These are phyloP conservation scores for Pegoplata infirma DNA, from an alignment of 2,888 invertebrate genomes.

Conservation along the genomic window DNA sequence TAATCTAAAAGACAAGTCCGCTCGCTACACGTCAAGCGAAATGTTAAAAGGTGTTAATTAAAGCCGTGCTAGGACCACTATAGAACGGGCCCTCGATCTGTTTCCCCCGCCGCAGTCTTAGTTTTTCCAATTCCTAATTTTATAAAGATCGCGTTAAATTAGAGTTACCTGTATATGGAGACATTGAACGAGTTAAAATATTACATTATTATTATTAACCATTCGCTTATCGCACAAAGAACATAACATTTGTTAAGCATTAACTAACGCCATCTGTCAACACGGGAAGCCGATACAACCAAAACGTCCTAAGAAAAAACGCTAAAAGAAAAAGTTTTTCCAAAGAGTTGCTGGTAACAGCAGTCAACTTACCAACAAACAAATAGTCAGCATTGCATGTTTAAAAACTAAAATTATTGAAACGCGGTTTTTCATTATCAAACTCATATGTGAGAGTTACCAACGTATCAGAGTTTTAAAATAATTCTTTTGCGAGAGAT, in stretches of 20 bases:
- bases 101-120: no score
- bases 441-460: background rate
- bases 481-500: no score
- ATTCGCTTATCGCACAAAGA: constrained; percentile 45
- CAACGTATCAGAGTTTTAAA: background rate
- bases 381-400: constrained; percentile 52
- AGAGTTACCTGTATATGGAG: constrained; percentile 9
- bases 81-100: no score
- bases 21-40: no score
- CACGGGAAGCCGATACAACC: constrained; percentile 50
- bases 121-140: no score
- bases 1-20: constrained; percentile 8
- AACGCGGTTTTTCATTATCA: constrained; percentile 51
- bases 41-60: no score
- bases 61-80: no score
- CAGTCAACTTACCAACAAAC: constrained; percentile 22
- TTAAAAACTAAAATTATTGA: constrained; percentile 37
- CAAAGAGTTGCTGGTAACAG: constrained; percentile 11
- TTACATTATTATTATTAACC: constrained; percentile 24
- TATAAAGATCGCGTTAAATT: no score
- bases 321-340: constrained; percentile 32
- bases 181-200: constrained; percentile 20
- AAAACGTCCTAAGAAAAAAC: constrained; percentile 19
- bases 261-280: constrained; percentile 62
- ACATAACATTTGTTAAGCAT: constrained; percentile 62